Percentiles rank a stretch among this genome's conserved stretches.
Evolutionary conservation across 2,797 vertebrate species (phyloP).

Genomic region (Megalops cyprinoides): DNA sequence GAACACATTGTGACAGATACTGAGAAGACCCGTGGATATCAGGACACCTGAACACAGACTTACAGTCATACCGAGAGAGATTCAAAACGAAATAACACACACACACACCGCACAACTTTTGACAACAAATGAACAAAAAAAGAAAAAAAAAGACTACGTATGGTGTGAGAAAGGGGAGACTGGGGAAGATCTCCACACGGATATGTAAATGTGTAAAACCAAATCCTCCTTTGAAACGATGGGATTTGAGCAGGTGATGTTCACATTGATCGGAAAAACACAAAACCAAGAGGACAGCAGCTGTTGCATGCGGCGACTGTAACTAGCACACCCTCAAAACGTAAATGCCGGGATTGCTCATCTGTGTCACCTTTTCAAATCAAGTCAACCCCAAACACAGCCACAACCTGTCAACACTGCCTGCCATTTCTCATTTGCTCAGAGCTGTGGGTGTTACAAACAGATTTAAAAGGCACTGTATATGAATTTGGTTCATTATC

Average conservation of each 20-base stretch:
- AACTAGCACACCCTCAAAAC: constrained; percentile 15
- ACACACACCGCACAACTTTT: constrained; percentile 59
- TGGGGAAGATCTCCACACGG: background rate
- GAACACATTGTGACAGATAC: constrained; percentile 41
- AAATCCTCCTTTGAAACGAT: background rate
- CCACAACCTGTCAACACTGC: constrained; percentile 68
- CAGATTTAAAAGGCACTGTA: constrained; percentile 72
- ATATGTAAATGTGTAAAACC: background rate
- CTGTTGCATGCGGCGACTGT: background rate
- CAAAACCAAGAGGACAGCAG: background rate
- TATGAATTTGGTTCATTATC: constrained; percentile 60
- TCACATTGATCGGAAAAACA: constrained; percentile 16
- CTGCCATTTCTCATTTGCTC: constrained; percentile 51
- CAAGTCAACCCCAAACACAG: constrained; percentile 46
- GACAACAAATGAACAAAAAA: constrained; percentile 28
- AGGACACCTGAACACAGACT: constrained; percentile 44
- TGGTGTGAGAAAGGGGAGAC: background rate
- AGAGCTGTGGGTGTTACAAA: constrained; percentile 50
- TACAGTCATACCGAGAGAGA: constrained; percentile 28
- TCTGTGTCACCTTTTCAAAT: constrained; percentile 19
- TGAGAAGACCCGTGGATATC: constrained; percentile 31
- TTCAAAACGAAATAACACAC: background rate
- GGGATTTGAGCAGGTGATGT: constrained; percentile 13
- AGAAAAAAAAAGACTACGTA: background rate
- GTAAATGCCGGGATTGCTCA: constrained; percentile 22